Evolutionary conservation across 2,888 invertebrate species (phyloP).

Genomic region (Lucinisca nassula): DNA sequence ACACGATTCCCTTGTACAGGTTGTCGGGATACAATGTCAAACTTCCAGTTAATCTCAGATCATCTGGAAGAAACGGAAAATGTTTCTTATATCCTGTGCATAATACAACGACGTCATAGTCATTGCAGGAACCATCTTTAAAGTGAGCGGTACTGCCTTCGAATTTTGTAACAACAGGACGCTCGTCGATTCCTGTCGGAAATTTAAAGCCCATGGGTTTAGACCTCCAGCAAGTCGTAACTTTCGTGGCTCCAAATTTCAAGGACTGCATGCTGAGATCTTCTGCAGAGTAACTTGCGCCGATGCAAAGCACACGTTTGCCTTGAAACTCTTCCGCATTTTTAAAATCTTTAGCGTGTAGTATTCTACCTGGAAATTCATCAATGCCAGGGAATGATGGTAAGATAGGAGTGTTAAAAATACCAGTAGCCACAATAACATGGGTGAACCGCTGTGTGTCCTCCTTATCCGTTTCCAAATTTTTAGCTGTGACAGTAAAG

Average conservation of each 20-base stretch:
- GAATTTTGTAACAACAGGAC: not conserved
- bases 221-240: slow-evolving; percentile 45
- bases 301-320: slow-evolving; percentile 17
- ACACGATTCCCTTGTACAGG: not conserved
- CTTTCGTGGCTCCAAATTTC: slow-evolving; percentile 43
- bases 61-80: not conserved
- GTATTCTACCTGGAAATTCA: slow-evolving; percentile 32
- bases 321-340: slow-evolving; percentile 34
- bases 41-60: not conserved
- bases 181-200: not conserved
- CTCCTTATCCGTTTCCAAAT: slow-evolving; percentile 1
- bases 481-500: slow-evolving; percentile 30
- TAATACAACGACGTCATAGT: not conserved
- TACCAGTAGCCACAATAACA: slow-evolving; percentile 43
- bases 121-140: not conserved
- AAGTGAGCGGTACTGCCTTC: not conserved
- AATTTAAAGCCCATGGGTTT: slow-evolving; percentile 10
- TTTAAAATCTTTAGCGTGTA: slow-evolving; percentile 55
- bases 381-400: slow-evolving; percentile 38
- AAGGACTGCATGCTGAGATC: slow-evolving; percentile 27
- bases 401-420: slow-evolving; percentile 33
- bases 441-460: slow-evolving; percentile 10
- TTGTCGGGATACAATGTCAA: not conserved
- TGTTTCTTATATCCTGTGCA: not conserved
- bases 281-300: slow-evolving; percentile 51